Evolutionary conservation across 37 sponge, comb jelly and placozoan species (phyloP), one percentile per base, ranked within the genome.

Genomic region (Cliona cf. orientalis): DNA sequence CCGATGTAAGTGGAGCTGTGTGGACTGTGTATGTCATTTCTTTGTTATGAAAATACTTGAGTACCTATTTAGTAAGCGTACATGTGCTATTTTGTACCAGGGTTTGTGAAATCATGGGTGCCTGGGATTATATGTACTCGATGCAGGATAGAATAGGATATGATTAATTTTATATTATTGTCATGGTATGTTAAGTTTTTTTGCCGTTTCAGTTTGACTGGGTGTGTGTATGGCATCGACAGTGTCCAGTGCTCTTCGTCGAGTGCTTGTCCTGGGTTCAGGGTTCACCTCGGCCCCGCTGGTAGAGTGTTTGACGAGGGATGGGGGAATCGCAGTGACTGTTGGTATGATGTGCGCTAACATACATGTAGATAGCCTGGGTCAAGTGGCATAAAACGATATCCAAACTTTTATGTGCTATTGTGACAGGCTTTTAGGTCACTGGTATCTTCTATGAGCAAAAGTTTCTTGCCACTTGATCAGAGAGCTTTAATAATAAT

Each of bases 191-290:
- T 11, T 17, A 19, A 17, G 55, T 49, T 49, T 49, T 49, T 49
- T 49, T 49, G 55, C 55, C 14, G n/a, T n/a, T n/a, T n/a, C n/a
- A n/a, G n/a, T n/a, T n/a, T n/a, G n/a, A n/a, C n/a, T n/a, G n/a
- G n/a, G n/a, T n/a, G n/a, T n/a, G n/a, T n/a, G n/a, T n/a, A n/a
- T n/a, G n/a, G n/a, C n/a, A n/a, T n/a, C n/a, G n/a, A n/a, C n/a
- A n/a, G n/a, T n/a, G n/a, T n/a, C 63, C 9, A 32, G 64, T 39
- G 71, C 58, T 19, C 42, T 89, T 79, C 49, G 56, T 17, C 58
- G 79, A 11, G 93, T 99, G 7, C 86, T 99, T 29, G 68, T 99
- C 45, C 75, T 99, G 33, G 99, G 99, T 0, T 93, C 99, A 3
- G 97, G 99, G 7, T 80, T 67, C 57, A 91, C 90, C 0, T 79